Base-by-base conservation (phyloP, 92 coral and sea anemone species). In the Pocillopora grandis region DNA sequence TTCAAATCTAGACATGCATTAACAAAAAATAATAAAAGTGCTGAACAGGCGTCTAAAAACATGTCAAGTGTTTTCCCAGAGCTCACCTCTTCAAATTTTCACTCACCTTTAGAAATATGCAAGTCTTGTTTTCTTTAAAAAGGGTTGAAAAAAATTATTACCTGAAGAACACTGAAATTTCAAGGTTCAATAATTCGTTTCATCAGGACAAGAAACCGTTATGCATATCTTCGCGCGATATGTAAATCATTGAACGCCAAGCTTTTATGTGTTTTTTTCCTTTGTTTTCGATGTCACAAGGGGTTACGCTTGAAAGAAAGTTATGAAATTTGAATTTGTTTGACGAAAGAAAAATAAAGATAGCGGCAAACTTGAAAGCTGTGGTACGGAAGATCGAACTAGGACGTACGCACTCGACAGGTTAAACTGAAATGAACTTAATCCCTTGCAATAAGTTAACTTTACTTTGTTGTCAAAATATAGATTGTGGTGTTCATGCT, bases 131-230 rank as follows among this genome's bases (percentile, higher is more conserved):
- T 23, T 66, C 14, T 65, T 66, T 42, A 1, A 2, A 21, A 68
- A 58, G 10, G 14, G 16, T 1, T 35, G 18, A 20, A 15, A 5
- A 21, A 19, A 49, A 23, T 21, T 66, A 49, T 52, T 79, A 5
- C 17, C 20, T 16, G 1, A 59, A 58, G 59, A 55, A 76, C 10
- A 55, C 63, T 42, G 52, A 42, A 35, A 68, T 80, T 80, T 69
- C 68, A 68, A 56, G 76, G 76, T 80, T 66, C 76, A 80, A 6
- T 16, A 69, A 80, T 5, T 70, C 11, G 33, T 58, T 67, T 23
- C 37, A 55, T 4, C 33, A 80, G 84, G 66, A 57, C 76, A 57
- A 42, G 64, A 55, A 33, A 66, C 76, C 84, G 84, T 80, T 80
- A 80, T 58, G 18, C 62, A 77, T 77, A 37, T 14, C 48, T 23